Evolutionary conservation across 2,888 invertebrate genomes (phyloP), one percentile per base, ranked within the genome.

Genomic region (Scrobipalpa atriplicella): DNA sequence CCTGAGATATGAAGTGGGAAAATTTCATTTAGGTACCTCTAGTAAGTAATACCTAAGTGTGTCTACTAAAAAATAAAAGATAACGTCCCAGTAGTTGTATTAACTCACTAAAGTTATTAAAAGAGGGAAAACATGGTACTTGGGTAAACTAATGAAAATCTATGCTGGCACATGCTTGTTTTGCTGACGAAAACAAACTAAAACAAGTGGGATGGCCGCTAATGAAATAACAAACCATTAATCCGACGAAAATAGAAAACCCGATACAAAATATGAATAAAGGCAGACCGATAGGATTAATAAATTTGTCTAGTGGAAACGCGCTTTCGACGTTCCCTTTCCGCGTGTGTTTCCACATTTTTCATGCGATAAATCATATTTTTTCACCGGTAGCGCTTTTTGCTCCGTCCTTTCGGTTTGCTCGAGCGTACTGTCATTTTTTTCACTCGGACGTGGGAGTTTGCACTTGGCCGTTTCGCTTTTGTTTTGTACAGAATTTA

Each of bases 301-400:
- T 91, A 90, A 90, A 91, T 92, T 90, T 87, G 91, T 90, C 86
- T 86, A 85, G 88, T 86, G 87, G 85, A 87, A 90, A 87, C 78
- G 83, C 86, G 91, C 87, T 90, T 90, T 87, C 87, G 29, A 5
- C 29, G 79, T 83, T 84, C 84, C 77, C 85, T 89, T 90, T 89
- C 84, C 89, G 86, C 87, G 90, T 88, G 90, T 91, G 89, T 90
- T 92, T 92, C 87, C 90, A 91, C 92, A 93, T 93, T 92, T 93
- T 93, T 93, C 92, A 90, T 85, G 88, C 84, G 72, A 89, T 93
- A 92, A 92, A 93, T 93, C 93, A 93, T 91, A 90, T 92, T 93
- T 93, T 93, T 93, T 92, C 91, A 90, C 89, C 87, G 89, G 87
- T 85, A 85, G 86, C 86, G 87, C 86, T 92, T 92, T 92, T 92